Base-by-base conservation (phyloP, 2,888 invertebrate species). In the Tyria jacobaeae region DNA sequence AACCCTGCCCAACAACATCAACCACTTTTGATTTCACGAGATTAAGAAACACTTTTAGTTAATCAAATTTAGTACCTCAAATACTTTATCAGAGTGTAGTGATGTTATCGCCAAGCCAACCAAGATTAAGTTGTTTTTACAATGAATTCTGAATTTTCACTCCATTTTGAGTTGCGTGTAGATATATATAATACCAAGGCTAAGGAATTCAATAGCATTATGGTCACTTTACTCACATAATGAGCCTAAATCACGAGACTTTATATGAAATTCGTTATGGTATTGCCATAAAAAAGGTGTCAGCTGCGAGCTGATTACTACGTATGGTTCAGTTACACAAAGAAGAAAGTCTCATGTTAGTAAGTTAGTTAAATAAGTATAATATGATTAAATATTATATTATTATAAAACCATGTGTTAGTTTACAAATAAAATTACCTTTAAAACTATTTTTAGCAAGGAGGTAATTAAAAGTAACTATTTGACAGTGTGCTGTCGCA, bases 151-250 rank as follows among this genome's bases (percentile, higher is more conserved):
- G 49, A 64, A 66, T 79, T 76, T 76, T 75, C 70, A 73, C 75
- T 75, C 57, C 34, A 75, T 69, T 71, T 72, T 62, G 61, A 53
- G 53, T 72, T 47, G 78, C 78, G 79, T 79, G 78, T 61, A 48
- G 21, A 21, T 50, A 27, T 27, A 60, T 50, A 52, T 41, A 54
- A 54, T 54, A 31, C 15, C 21, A 17, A 31, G 17, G 6, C 17
- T 27, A 10, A 39, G n/a, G n/a, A 39, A 24, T 37, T 53, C 61
- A 62, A 63, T 63, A 58, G 34, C 44, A 62, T 64, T 63, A 31
- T 60, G 47, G 44, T 54, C 47, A 63, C 25, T 49, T 57, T 64
- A 60, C 25, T 41, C 48, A 51, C 47, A 61, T 76, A 77, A 77
- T 77, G 72, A 63, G 56, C 47, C 50, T 31, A 60, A 70, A 76